Base-by-base conservation (phyloP, 92 coral and sea anemone species). In the Zoanthus solanderi region DNA sequence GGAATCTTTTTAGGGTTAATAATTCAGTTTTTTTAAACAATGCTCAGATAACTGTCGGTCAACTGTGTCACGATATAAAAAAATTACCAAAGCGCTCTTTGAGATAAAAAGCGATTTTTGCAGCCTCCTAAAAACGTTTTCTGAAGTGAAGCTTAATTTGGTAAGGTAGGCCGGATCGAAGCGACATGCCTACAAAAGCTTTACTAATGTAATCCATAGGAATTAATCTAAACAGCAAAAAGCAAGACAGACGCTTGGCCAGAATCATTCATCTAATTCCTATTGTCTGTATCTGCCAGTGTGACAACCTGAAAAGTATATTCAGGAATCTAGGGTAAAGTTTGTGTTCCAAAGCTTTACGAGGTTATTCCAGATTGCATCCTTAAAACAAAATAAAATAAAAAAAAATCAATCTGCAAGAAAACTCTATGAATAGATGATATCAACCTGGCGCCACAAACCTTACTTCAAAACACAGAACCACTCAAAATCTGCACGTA, bases 281-380 rank as follows among this genome's bases (percentile, higher is more conserved):
- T 18, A 75, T 37, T 66, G 60, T 81, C 75, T 81, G 9, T 11
- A 81, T 81, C 85, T 30, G n/a, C 31, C 60, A 32, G 28, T 14
- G 17, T 61, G 84, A 30, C 84, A 79, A 72, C 72, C 75, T 81
- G n/a, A 44, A 67, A 65, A 81, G 28, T 45, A 23, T 66, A 65
- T 66, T 46, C 17, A 81, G 50, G 75, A 45, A 45, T 81, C 28
- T 81, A 37, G 42, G 53, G n/a, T 30, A 6, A 8, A 28, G 52
- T 42, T 66, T 67, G 85, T 81, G 85, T 81, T 81, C 58, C 47
- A 16, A 66, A 81, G 54, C 18, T 37, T 67, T 13, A 73, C 63
- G 45, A 71, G 28, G 11, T 50, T 58, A 44, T 50, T 53, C 45
- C 2, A 67, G 11, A 9, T 44, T 47, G 52, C 29, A 63, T 12